Evolutionary conservation across 2,888 invertebrate genomes (phyloP).

Genomic region (Ennomos fuscantarius): DNA sequence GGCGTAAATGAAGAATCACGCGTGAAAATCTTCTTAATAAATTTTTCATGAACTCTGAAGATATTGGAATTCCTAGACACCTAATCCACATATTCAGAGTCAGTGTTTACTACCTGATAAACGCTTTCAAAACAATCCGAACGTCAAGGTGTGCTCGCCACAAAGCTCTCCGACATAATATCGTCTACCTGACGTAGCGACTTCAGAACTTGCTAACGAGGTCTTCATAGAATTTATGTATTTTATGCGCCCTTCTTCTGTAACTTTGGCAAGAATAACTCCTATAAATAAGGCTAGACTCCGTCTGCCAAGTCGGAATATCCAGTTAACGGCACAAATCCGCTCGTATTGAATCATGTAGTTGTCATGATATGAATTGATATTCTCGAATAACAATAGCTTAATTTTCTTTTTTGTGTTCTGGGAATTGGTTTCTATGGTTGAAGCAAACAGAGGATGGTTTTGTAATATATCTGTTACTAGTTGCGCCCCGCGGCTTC

Average conservation of each 20-base stretch:
- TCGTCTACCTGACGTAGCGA: conserved; percentile 28
- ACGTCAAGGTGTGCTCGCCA: conserved; percentile 7
- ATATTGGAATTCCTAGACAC: too few species aligned
- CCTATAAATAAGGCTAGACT: conserved; percentile 20
- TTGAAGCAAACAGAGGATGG: too few species aligned
- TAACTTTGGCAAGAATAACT: conserved; percentile 29
- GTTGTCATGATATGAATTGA: conserved; percentile 11
- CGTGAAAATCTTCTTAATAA: too few species aligned
- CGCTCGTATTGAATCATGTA: conserved; percentile 14
- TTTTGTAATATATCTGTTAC: too few species aligned
- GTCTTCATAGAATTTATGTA: conserved; percentile 24
- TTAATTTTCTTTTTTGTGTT: background rate
- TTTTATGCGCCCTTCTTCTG: conserved; percentile 28
- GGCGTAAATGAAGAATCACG: too few species aligned
- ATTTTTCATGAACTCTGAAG: too few species aligned
- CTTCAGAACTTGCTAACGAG: conserved; percentile 25
- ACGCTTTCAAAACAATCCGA: too few species aligned
- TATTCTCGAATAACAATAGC: conserved; percentile 6
- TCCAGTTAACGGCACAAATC: conserved; percentile 11
- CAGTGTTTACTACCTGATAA: too few species aligned
- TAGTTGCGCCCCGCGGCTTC: too few species aligned
- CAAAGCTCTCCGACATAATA: conserved; percentile 1
- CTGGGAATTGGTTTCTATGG: too few species aligned
- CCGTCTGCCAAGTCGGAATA: conserved; percentile 21
- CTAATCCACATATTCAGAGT: too few species aligned